Base-by-base conservation (phyloP, 2,888 invertebrate species). In the Axea sp. region DNA sequence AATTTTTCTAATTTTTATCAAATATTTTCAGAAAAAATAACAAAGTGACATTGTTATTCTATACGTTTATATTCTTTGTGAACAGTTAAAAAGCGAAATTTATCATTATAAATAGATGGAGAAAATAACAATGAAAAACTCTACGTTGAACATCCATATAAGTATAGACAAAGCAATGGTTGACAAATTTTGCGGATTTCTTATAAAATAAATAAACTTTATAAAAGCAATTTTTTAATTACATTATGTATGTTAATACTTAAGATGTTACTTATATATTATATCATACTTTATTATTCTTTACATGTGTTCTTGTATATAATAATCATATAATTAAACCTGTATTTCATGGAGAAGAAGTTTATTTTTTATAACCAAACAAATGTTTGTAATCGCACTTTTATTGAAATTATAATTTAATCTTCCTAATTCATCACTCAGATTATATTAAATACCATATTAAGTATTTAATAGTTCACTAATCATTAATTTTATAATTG, bases 231-330 rank as follows among this genome's bases (percentile, higher is more conserved):
- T 53, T 55, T 55, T 30, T 55, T 17, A n/a, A 37, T 3, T 37
- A 33, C n/a, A 11, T 43, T 57, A 3, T 33, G 24, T 43, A 43
- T 28, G 14, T 47, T 47, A 30, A 39, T 30, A 60, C 28, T 60
- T 60, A 60, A 19, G 28, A 30, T 17, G 39, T 49, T 39, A 49
- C 33, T 55, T 55, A 55, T 19, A 39, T 8, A 22, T 31, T 49
- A 49, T 31, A 33, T 49, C 33, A 49, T 33, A 57, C 24, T 59
- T 59, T 11, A 49, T 9, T 15, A 47, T 47, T 47, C 28, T 60
- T 60, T 49, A 49, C 39, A 30, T 49, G 39, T 60, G 37, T 60
- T 60, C 37, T 14, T 60, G 60, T 60, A 60, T 49, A 47, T 49
- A 47, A 49, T 60, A 60, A 37, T 19, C 37, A 30, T 37, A 49